Evolutionary conservation across 2,888 invertebrate genomes (phyloP).

Genomic region (Sylvicola cinctus): DNA sequence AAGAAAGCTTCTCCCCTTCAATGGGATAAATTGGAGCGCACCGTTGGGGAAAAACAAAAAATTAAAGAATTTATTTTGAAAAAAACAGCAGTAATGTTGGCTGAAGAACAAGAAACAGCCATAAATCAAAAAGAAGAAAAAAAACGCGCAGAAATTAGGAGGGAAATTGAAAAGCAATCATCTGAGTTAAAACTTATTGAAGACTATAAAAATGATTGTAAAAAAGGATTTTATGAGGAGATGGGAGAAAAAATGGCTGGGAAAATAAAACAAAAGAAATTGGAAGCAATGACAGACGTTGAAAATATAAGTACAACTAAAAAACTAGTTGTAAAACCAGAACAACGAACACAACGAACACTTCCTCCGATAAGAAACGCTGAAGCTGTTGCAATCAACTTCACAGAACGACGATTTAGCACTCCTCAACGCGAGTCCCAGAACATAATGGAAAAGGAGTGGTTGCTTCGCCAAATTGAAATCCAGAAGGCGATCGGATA

Average conservation of each 20-base stretch:
- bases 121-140: slow-evolving; percentile 30
- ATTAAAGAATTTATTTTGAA: slow-evolving; percentile 33
- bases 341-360: no score
- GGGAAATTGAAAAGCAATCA: slow-evolving; percentile 29
- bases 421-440: slow-evolving; percentile 63
- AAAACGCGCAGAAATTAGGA: slow-evolving; percentile 31
- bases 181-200: slow-evolving; percentile 39
- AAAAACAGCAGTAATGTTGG: slow-evolving; percentile 31
- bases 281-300: slow-evolving; percentile 11
- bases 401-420: slow-evolving; percentile 56
- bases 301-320: no score
- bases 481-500: slow-evolving; percentile 48
- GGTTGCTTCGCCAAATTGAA: slow-evolving; percentile 57
- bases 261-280: slow-evolving; percentile 42
- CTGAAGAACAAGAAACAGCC: slow-evolving; percentile 32
- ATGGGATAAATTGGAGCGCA: slow-evolving; percentile 37
- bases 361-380: slow-evolving; percentile 31
- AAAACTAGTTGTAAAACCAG: no score
- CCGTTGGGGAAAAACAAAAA: slow-evolving; percentile 34
- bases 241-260: slow-evolving; percentile 42
- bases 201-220: slow-evolving; percentile 23
- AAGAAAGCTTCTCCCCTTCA: slow-evolving; percentile 31
- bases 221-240: slow-evolving; percentile 27
- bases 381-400: slow-evolving; percentile 39
- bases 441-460: slow-evolving; percentile 50